Conservation (phyloP, 2,888 invertebrate species). For the Argyresthia goedartella region DNA sequence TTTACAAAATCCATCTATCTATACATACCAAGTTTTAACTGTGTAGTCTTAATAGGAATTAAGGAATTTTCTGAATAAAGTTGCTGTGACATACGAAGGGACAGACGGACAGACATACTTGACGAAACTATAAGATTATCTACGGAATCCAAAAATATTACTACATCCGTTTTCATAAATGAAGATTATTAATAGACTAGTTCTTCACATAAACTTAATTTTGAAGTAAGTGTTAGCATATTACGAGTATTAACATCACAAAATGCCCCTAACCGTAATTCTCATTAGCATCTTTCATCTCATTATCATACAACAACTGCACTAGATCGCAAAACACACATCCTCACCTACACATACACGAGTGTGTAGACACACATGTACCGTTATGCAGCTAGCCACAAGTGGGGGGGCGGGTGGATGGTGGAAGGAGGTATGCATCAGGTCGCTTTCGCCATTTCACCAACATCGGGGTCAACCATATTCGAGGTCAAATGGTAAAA, state of each 20-base stretch:
- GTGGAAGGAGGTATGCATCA: conserved; percentile 16
- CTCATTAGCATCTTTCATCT: conserved; percentile 14
- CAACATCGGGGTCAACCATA: conserved; percentile 30
- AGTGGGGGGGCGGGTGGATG: neutral
- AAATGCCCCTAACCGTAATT: neutral
- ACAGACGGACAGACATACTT: neutral
- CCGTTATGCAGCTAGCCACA: neutral
- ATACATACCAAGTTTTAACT: too few relatives aligned
- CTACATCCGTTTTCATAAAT: too few relatives aligned
- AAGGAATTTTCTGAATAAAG: neutral
- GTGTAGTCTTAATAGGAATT: too few relatives aligned
- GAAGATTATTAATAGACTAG: too few relatives aligned
- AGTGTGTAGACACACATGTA: neutral
- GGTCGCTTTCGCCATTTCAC: conserved; percentile 40
- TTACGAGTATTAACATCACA: neutral
- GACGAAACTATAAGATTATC: neutral
- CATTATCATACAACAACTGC: conserved; percentile 15
- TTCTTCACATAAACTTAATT: too few relatives aligned
- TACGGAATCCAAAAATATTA: neutral
- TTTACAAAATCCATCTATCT: too few relatives aligned
- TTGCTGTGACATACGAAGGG: neutral
- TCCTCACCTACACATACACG: neutral
- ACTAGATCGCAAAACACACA: conserved; percentile 13
- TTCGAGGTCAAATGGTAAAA: conserved; percentile 10
- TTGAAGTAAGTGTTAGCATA: too few relatives aligned